Evolutionary conservation across 2,113 vertebrate genomes (phyloP), one percentile per base, ranked within the genome.

Genomic region (Pao palembangensis): DNA sequence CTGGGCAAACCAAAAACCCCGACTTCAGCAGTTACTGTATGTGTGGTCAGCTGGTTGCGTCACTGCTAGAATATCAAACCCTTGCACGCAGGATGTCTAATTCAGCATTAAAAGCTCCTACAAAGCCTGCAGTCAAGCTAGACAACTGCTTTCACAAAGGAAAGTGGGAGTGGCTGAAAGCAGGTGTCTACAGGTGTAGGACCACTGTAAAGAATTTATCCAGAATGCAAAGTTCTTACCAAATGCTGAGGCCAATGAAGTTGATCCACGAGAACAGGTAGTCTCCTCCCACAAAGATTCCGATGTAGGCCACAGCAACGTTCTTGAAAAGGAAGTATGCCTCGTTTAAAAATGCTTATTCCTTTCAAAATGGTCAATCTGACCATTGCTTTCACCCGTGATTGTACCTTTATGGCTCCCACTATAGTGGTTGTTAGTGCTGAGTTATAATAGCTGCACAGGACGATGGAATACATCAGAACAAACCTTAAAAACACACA

Each of bases 391-490:
- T 38, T 38, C 11, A 10, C 10, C 34, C 8, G 6, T 6, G 2
- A 6, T 63, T 66, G 64, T 83, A 96, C 95, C 90, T 98, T 98
- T 78, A 95, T 84, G 44, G 95, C 93, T 20, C 95, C 95, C 8
- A 96, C 91, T 16, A 98, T 93, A 0, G 93, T 91, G 0, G 94
- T 95, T 0, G 94, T 97, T 21, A 98, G 91, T 0, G 93, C 93
- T 3, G 94, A 97, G 86, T 96, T 97, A 71, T 96, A 95, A 64
- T 94, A 87, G 79, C 93, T 96, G 85, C 96, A 98, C 41, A 96
- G 85, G 17, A 94, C 87, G 15, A 93, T 94, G 58, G 95, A 92
- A 81, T 92, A 96, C 92, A 96, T 94, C 85, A 98, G 56, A 21
- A 97, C 88, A 78, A 97, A 96, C 81, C 95, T 96, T 90, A 44